phyloP scores from a whole-genome alignment of 2,113 vertebrate genomes.

The Coregonus clupeaformis region DNA sequence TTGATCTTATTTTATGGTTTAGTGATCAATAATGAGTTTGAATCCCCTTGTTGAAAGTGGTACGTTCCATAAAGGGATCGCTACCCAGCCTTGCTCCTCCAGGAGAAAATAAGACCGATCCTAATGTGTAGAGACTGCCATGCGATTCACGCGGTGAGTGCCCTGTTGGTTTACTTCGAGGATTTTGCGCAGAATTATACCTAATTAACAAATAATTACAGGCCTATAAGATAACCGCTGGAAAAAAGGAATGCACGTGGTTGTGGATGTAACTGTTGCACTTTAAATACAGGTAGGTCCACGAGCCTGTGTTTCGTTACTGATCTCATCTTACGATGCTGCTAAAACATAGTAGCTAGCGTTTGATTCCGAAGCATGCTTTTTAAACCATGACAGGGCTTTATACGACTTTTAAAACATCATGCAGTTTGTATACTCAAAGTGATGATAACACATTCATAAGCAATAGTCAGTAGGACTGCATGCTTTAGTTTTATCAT shows the following conservation, averaged over 20 bases:
- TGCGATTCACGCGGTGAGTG: conserved; percentile 41
- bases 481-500: too few relatives aligned
- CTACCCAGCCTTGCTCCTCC: conserved; percentile 35
- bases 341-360: neutral
- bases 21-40: neutral
- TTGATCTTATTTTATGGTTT: neutral
- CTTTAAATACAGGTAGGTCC: conserved; percentile 57
- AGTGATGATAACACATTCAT: too few relatives aligned
- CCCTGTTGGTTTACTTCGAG: conserved; percentile 24
- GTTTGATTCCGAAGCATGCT: neutral
- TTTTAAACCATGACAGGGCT: too few relatives aligned
- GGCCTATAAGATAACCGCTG: neutral
- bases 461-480: too few relatives aligned
- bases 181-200: conserved; percentile 19
- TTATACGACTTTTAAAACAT: too few relatives aligned
- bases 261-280: conserved; percentile 62
- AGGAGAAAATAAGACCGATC: conserved; percentile 51
- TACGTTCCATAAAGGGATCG: conserved; percentile 55
- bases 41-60: conserved; percentile 20
- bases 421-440: too few relatives aligned
- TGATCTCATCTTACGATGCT: neutral
- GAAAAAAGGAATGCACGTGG: neutral
- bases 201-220: conserved; percentile 8
- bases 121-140: conserved; percentile 44
- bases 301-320: neutral